phyloP scores from a whole-genome alignment of 2,797 vertebrate genomes.

The Danio jaintianensis region DNA sequence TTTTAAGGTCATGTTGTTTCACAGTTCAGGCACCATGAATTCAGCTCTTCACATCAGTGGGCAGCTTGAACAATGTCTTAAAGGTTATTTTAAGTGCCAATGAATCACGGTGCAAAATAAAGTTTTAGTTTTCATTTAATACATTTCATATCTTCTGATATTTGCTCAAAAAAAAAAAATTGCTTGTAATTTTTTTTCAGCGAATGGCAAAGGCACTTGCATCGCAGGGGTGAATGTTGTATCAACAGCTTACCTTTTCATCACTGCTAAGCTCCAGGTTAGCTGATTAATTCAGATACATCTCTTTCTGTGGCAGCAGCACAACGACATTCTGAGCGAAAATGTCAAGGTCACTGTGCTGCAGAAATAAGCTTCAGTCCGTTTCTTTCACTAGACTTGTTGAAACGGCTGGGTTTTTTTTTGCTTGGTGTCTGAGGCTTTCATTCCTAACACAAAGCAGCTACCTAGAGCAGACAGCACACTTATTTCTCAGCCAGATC shows the following conservation, averaged over 20 bases:
- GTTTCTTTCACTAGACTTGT: conserved; percentile 35
- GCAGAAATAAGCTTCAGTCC: conserved; percentile 36
- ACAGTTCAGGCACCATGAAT: neutral
- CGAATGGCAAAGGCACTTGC: neutral
- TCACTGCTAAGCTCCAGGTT: conserved; percentile 25
- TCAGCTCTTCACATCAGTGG: neutral
- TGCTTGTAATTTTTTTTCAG: neutral
- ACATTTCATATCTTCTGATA: neutral
- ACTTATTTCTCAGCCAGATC: conserved; percentile 43
- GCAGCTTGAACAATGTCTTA: neutral
- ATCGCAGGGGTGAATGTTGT: neutral
- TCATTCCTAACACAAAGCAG: conserved; percentile 48
- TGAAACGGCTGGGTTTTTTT: conserved; percentile 19
- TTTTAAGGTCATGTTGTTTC: neutral
- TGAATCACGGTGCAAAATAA: neutral
- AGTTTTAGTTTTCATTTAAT: neutral
- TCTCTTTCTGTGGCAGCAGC: conserved; percentile 26
- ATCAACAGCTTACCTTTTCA: conserved; percentile 23
- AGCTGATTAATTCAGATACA: conserved; percentile 43
- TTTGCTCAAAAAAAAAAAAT: neutral
- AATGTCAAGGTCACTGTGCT: conserved; percentile 47
- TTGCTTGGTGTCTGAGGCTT: conserved; percentile 42
- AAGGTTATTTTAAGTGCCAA: neutral
- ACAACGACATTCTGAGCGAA: conserved; percentile 34
- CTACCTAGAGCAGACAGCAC: conserved; percentile 28